Base-by-base conservation (phyloP, 2,113 vertebrate genomes). In the Microtus ochrogaster region DNA sequence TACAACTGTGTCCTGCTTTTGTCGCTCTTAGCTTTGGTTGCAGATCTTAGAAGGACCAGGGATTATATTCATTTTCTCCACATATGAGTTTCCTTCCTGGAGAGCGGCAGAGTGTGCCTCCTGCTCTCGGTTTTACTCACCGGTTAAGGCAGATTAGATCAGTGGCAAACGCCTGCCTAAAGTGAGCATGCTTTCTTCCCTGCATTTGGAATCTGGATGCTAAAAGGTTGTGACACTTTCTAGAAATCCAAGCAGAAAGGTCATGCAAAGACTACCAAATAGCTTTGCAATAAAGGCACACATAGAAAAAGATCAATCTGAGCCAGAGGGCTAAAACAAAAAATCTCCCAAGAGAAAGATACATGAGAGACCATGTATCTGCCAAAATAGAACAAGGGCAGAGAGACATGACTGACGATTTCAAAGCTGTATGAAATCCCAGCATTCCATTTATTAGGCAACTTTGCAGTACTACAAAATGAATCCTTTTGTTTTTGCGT, bases 221-320 rank as follows among this genome's bases (percentile, higher is more conserved):
- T 76, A 76, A 90, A 91, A 76, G 2, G 52, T 78, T 82, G 55
- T 49, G 91, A 79, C 21, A 86, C 11, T 84, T 88, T 52, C 26
- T 79, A 77, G 70, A 44, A 89, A 95, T 22, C 55, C 47, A 76
- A 91, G 68, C 49, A 89, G 83, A 95, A 76, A 89, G 82, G 73
- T 93, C 68, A 49, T 63, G 49, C 12, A 85, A 74, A 94, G 61
- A 89, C 72, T 88, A 21, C 13, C 13, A 7, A 52, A 6, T 33
- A 5, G 44, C 47, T 41, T 84, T 5, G 5, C 47, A 89, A 77
- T 78, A 52, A 91, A 49, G 83, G 39, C 93, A 63, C 83, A 55
- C 78, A 39, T 33, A 92, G 66, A 49, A 90, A 72, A 95, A 47
- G n/a, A 90, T n/a, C 47, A 77, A 77, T 90, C 55, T 68, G 55